Evolutionary conservation across 2,888 invertebrate genomes (phyloP), one percentile per base, ranked within the genome.

Genomic region (Cactoblastis cactorum): DNA sequence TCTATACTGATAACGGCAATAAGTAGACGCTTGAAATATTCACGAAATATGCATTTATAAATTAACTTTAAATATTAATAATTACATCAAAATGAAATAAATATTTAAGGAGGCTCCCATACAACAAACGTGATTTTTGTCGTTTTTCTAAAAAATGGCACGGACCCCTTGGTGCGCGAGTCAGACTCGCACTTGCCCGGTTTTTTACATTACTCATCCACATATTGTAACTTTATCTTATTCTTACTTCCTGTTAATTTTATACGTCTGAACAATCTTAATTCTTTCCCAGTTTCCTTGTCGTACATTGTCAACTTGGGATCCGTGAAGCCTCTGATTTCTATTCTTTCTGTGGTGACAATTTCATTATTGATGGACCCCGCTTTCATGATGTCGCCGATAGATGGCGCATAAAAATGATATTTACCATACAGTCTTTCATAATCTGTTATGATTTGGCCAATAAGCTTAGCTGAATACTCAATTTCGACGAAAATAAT

Each of bases 331-430:
- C 74, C 78, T 52, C 69, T 67, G 1, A 86, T 50, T 61, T 80
- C 80, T 8, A 85, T 53, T 17, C 67, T 56, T 56, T 83, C 77
- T 1, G 58, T 77, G 0, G 81, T 79, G 9, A 63, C 49, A 11
- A 83, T 62, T 61, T 74, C 67, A 50, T 85, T 87, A 0, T 52
- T 69, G 8, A 87, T 50, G 2, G 66, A 64, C 0, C 60, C 79
- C 1, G 76, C 77, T 55, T 57, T 72, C 84, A 87, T 80, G 1
- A 87, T 78, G 46, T 67, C 64, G 19, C 55, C 49, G 0, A 83
- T 61, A 0, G 69, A 54, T 0, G 85, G 84, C 0, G 84, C 73
- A 58, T 71, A 87, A 52, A 81, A 83, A 53, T 85, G 81, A 53
- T 86, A 77, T 55, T 75, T 77, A 0, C 86, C 86, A 19, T 81